Conservation (phyloP, 2,113 vertebrate genomes). For the Plecturocebus donacophilus region DNA sequence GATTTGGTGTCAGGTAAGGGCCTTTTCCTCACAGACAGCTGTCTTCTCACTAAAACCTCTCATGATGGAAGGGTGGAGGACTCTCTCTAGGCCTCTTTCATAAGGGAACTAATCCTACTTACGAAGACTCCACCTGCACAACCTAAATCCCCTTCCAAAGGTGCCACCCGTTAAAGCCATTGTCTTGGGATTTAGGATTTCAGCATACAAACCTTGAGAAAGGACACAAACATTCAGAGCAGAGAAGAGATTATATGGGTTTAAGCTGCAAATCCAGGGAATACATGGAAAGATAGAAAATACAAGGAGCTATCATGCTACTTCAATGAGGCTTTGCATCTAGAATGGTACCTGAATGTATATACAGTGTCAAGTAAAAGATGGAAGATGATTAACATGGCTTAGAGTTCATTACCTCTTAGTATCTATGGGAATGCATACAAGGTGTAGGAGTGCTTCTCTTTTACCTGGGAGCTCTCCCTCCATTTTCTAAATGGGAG, state of each 20-base stretch:
- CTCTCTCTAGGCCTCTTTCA: neutral
- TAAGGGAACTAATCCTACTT: neutral
- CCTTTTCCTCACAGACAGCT: neutral
- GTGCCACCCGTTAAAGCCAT: neutral
- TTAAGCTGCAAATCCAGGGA: neutral
- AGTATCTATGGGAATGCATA: neutral
- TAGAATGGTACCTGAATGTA: neutral
- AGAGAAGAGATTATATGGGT: neutral
- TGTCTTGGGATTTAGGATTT: neutral
- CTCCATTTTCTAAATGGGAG: neutral
- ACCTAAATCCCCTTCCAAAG: neutral
- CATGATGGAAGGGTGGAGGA: neutral
- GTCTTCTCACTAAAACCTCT: neutral
- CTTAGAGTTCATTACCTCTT: neutral
- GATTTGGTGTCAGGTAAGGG: neutral
- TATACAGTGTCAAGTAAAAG: neutral
- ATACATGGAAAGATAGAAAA: neutral
- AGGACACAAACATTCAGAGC: neutral
- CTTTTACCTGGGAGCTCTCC: neutral
- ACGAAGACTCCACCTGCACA: neutral
- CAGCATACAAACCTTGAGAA: neutral
- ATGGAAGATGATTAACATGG: rapidly evolving
- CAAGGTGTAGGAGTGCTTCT: rapidly evolving
- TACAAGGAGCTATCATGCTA: neutral
- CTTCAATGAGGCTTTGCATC: neutral